Evolutionary conservation across 2,113 vertebrate genomes (phyloP), one percentile per base, ranked within the genome.

Genomic region (Ceyx cyanopectus): DNA sequence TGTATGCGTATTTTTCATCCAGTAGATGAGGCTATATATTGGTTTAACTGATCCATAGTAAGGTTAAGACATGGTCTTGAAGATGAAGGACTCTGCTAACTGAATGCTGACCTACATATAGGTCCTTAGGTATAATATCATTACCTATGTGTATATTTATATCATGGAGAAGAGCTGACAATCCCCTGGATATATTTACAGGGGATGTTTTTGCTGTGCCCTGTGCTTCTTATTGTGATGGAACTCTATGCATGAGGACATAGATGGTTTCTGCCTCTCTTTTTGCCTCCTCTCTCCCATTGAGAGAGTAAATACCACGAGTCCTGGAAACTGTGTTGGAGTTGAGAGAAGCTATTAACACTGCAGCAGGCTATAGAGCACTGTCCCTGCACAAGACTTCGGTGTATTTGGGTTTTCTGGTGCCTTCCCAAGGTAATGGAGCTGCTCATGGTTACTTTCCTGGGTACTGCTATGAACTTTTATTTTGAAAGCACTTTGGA

Each of bases 401-500:
- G 10, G 37, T 1, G 16, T 17, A 12, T 29, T 62, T 34, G 9
- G 75, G 56, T 53, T 43, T 87, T 12, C 0, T 7, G 48, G 41
- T 77, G 84, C 53, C 57, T 87, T 88, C 80, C 78, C 48, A 43
- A 48, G 18, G 58, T 29, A 41, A 50, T 5, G 27, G 0, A 12
- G 57, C 61, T 72, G 22, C 56, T 45, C 5, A 0, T 40, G 65
- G 34, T 29, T 65, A 2, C 40, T 65, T 61, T 40, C 51, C n/a
- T 46, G 11, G 7, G 34, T 37, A 4, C 45, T 50, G 30, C 62
- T 69, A 1, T 73, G 65, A 46, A n/a, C 83, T 96, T 87, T 78
- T 89, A 81, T 93, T 95, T 91, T 92, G 92, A 83, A 94, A 82
- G 26, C 15, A 29, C 18, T 69, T 87, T 51, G 45, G 19, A 74